Evolutionary conservation across 2,797 vertebrate species (phyloP).

Genomic region (Enteromius thamalakanensis): DNA sequence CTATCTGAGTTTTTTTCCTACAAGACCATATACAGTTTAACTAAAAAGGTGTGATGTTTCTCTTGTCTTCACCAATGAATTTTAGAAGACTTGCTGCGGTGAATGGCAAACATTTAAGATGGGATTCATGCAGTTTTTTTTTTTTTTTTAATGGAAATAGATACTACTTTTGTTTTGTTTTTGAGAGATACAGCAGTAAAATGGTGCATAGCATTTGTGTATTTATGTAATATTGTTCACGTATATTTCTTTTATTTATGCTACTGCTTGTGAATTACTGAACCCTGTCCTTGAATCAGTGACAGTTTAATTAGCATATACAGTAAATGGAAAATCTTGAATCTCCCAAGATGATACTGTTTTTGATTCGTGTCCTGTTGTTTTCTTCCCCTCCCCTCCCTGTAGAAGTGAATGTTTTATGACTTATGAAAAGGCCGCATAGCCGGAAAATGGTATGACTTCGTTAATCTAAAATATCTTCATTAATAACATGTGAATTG

Average conservation of each 20-base stretch:
- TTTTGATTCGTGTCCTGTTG: conserved; percentile 70
- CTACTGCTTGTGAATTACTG: conserved; percentile 82
- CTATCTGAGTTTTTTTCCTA: conserved; percentile 84
- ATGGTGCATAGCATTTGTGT: conserved; percentile 81
- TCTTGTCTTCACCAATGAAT: conserved; percentile 68
- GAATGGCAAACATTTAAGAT: conserved; percentile 64
- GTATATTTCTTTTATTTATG: conserved; percentile 81
- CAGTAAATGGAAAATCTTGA: conserved; percentile 78
- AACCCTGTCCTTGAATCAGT: conserved; percentile 77
- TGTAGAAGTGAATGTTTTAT: conserved; percentile 83
- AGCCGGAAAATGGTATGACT: conserved; percentile 79
- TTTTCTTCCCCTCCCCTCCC: conserved; percentile 67
- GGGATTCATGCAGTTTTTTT: conserved; percentile 60
- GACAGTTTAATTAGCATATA: conserved; percentile 74
- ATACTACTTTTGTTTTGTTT: conserved; percentile 58
- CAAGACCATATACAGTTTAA: conserved; percentile 80
- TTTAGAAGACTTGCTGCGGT: conserved; percentile 64
- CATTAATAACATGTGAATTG: conserved; percentile 80
- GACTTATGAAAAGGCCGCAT: conserved; percentile 81
- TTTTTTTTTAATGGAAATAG: conserved; percentile 67
- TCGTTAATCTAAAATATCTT: conserved; percentile 78
- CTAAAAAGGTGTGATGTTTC: conserved; percentile 64
- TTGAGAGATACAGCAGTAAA: conserved; percentile 70
- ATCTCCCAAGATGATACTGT: conserved; percentile 70
- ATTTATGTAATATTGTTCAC: conserved; percentile 81